These are phyloP conservation scores for Amphipyra berbera DNA, from an alignment of 2,888 invertebrate species.

Conservation along the genomic window DNA sequence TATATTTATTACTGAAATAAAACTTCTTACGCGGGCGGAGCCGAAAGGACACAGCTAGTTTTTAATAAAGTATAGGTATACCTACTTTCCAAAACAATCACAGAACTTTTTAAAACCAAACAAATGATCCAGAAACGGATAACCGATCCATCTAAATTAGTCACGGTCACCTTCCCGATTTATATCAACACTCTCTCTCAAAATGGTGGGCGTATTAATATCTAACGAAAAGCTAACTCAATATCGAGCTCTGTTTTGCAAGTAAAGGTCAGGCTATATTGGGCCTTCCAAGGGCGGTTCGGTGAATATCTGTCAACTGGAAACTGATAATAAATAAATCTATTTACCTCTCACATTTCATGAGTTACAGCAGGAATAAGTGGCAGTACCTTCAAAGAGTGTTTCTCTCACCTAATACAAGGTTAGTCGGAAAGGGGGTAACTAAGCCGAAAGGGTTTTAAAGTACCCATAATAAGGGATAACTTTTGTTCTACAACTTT, in stretches of 20 bases:
- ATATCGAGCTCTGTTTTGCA: slow-evolving; percentile 26
- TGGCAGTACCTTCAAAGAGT: neutral
- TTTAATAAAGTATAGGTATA: too few relatives aligned
- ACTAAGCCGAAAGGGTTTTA: too few relatives aligned
- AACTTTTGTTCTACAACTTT: too few relatives aligned
- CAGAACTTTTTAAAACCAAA: neutral
- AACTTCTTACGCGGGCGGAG: too few relatives aligned
- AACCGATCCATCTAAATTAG: slow-evolving; percentile 16
- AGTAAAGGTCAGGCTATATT: slow-evolving; percentile 41
- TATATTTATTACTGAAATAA: too few relatives aligned
- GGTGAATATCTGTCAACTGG: slow-evolving; percentile 16
- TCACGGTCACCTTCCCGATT: slow-evolving; percentile 2
- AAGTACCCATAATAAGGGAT: too few relatives aligned
- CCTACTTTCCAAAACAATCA: too few relatives aligned
- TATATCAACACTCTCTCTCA: slow-evolving; percentile 16
- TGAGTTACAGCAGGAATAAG: neutral
- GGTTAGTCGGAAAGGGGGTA: too few relatives aligned
- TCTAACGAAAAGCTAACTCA: slow-evolving; percentile 10
- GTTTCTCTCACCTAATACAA: neutral
- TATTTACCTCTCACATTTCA: neutral
- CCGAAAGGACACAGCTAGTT: too few relatives aligned
- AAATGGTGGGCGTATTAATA: slow-evolving; percentile 38
- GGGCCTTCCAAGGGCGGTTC: slow-evolving; percentile 9
- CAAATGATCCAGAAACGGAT: neutral
- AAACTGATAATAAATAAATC: slow-evolving; percentile 6